Conservation (phyloP, 2,888 invertebrate species). For the Lamellibrachia satsuma region DNA sequence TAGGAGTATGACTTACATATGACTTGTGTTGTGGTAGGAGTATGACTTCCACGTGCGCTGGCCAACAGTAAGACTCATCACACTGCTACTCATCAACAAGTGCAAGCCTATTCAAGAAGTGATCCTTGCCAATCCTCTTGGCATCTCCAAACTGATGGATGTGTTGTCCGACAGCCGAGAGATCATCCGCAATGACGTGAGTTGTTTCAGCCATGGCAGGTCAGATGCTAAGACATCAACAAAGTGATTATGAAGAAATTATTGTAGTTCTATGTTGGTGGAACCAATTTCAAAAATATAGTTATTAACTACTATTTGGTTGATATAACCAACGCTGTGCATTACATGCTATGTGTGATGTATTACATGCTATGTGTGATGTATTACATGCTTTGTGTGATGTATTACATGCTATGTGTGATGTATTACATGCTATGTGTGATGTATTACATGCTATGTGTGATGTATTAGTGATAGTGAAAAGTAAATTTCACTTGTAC, state of each 20-base stretch:
- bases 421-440: no score
- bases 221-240: neutral
- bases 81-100: slow-evolving; percentile 83
- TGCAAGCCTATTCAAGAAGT: slow-evolving; percentile 71
- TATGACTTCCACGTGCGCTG: slow-evolving; percentile 93
- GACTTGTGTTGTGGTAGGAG: slow-evolving; percentile 71
- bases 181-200: slow-evolving; percentile 91
- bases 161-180: slow-evolving; percentile 91
- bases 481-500: no score
- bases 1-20: neutral
- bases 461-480: no score
- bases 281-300: neutral
- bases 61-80: slow-evolving; percentile 88
- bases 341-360: no score
- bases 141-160: slow-evolving; percentile 97
- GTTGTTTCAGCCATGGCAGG: slow-evolving; percentile 44
- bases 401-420: no score
- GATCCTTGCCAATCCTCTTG: slow-evolving; percentile 76
- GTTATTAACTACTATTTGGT: no score
- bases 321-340: no score
- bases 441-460: no score
- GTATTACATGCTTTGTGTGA: no score
- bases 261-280: neutral
- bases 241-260: no score
- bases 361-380: no score